A percentile compares a stretch with the other conserved stretches of the same genome.
These are phyloP conservation scores for Leptogaster cylindrica DNA, from an alignment of 2,888 invertebrate genomes.

Conservation along the genomic window DNA sequence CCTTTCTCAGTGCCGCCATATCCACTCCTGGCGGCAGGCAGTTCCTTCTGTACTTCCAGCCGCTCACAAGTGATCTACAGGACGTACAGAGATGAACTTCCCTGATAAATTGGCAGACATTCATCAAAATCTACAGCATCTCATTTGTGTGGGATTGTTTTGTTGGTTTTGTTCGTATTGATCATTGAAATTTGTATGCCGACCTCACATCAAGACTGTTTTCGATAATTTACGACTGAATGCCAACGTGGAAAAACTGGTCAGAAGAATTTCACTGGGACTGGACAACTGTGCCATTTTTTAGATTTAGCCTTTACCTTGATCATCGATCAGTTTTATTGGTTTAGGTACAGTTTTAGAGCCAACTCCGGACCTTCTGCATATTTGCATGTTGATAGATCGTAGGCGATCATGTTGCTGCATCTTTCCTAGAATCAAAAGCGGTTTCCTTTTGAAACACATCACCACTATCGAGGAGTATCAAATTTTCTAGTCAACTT, in stretches of 20 bases:
- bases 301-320: slow-evolving; percentile 16
- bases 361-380: slow-evolving; percentile 12
- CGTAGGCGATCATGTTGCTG: slow-evolving; percentile 39
- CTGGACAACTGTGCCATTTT: slow-evolving; percentile 26
- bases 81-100: slow-evolving; percentile 33
- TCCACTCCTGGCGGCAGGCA: slow-evolving; percentile 21
- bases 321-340: slow-evolving; percentile 36
- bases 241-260: slow-evolving; percentile 31
- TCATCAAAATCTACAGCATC: slow-evolving; percentile 42
- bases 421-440: slow-evolving; percentile 35
- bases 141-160: slow-evolving; percentile 33
- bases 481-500: slow-evolving; percentile 25
- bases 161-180: slow-evolving; percentile 32
- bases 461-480: slow-evolving; percentile 22
- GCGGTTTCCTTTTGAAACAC: slow-evolving; percentile 19
- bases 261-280: slow-evolving; percentile 30
- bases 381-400: slow-evolving; percentile 38
- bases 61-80: slow-evolving; percentile 25
- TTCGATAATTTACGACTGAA: slow-evolving; percentile 39
- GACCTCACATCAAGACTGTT: slow-evolving; percentile 41
- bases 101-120: slow-evolving; percentile 43
- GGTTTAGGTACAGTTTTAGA: slow-evolving; percentile 16
- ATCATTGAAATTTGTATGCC: slow-evolving; percentile 36
- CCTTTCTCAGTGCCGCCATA: no score
- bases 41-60: slow-evolving; percentile 27